Conservation (phyloP, 2,888 invertebrate species). For the Lordiphosa andalusiaca region DNA sequence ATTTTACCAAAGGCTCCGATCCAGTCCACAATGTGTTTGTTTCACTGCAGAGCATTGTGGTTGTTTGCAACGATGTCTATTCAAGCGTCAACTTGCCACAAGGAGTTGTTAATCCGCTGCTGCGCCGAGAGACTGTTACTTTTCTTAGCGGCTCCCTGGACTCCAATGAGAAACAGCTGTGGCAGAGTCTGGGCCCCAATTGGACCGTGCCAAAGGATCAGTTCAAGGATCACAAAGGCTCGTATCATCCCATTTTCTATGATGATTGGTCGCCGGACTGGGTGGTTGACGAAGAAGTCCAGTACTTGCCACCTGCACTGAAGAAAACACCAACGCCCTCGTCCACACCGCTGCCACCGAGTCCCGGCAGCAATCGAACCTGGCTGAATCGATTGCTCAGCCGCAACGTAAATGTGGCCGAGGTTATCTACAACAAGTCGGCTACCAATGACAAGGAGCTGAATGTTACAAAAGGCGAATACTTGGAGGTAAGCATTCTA, state of each 20-base stretch:
- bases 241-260: conserved; percentile 97
- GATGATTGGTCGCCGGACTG: conserved; percentile 97
- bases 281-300: conserved; percentile 88
- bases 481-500: conserved; percentile 87
- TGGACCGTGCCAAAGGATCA: conserved; percentile 97
- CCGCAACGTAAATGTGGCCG: conserved; percentile 88
- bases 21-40: conserved; percentile 98
- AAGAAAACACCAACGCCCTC: conserved; percentile 56
- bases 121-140: conserved; percentile 95
- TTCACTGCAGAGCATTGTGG: conserved; percentile 96
- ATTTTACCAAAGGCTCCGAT: conserved; percentile 98
- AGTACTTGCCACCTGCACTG: conserved; percentile 78
- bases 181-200: conserved; percentile 97
- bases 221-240: conserved; percentile 93
- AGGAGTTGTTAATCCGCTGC: conserved; percentile 92
- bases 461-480: conserved; percentile 96
- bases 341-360: conserved; percentile 33
- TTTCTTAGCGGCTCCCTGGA: conserved; percentile 96
- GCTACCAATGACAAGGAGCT: conserved; percentile 99
- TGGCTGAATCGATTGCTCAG: conserved; percentile 86
- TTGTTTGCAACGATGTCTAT: conserved; percentile 94
- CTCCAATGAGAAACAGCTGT: conserved; percentile 96
- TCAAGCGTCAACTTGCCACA: conserved; percentile 90
- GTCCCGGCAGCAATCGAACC: conserved; percentile 78
- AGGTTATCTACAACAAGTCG: conserved; percentile 95